These are phyloP conservation scores for Drosophila equinoxialis DNA, from an alignment of 1,140 invertebrate genomes.

Conservation along the genomic window DNA sequence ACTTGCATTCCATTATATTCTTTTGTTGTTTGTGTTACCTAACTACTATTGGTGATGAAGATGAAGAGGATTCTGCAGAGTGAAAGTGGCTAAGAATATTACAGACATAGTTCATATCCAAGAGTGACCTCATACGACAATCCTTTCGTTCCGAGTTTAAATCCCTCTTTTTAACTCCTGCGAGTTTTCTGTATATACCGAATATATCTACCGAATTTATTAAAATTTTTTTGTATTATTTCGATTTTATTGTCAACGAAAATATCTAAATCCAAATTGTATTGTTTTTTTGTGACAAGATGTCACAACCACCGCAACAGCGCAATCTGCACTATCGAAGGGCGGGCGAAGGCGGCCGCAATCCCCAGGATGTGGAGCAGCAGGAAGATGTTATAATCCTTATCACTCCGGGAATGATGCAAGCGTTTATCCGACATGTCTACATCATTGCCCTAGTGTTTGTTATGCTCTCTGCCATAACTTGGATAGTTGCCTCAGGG, in stretches of 20 bases:
- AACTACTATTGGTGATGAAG: neutral
- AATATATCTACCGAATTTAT: neutral
- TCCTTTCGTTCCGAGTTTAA: neutral
- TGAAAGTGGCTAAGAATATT: neutral
- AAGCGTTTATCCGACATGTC: neutral
- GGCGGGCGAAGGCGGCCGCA: neutral
- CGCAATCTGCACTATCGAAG: neutral
- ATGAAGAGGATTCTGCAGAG: neutral
- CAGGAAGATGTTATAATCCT: neutral
- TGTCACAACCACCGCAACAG: neutral
- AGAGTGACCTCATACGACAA: neutral
- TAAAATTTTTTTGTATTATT: neutral
- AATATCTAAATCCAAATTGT: conserved; percentile 1
- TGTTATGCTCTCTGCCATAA: conserved; percentile 1
- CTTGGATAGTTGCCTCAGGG: conserved; percentile 15
- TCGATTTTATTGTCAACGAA: neutral
- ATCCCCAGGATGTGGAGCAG: neutral
- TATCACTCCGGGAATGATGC: neutral
- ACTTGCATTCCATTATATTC: conserved; percentile 38
- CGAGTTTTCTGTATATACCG: neutral
- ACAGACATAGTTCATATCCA: neutral
- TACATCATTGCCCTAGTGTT: conserved; percentile 5
- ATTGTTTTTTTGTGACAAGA: neutral
- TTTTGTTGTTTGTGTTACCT: conserved; percentile 39
- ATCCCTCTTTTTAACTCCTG: neutral